phyloP scores from a whole-genome alignment of 1,140 invertebrate species.

The Pseudomyrmex dendroicus region DNA sequence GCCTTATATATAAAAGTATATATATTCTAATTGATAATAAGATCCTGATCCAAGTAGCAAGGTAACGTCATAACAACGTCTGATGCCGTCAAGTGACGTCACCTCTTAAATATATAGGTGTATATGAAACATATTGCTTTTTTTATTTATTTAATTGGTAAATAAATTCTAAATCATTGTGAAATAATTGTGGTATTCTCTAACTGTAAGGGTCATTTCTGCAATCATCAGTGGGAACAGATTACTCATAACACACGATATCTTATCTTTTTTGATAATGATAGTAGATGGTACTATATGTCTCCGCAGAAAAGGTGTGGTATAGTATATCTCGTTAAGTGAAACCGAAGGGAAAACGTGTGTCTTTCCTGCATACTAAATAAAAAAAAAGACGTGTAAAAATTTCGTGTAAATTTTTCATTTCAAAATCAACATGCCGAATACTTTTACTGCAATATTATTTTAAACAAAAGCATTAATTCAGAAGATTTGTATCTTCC shows the following conservation, averaged over 20 bases:
- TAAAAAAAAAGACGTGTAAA: not conserved
- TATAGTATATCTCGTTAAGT: constrained; percentile 66
- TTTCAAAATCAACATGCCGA: not conserved
- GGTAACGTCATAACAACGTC: too few species aligned
- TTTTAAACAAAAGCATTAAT: not conserved
- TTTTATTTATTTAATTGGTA: too few species aligned
- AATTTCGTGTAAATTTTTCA: not conserved
- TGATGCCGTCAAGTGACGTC: too few species aligned
- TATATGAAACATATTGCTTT: too few species aligned
- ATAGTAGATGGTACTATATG: constrained; percentile 78
- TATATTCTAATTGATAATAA: too few species aligned
- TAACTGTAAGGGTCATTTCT: constrained; percentile 31
- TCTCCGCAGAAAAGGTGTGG: constrained; percentile 78
- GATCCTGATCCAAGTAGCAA: too few species aligned
- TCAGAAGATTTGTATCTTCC: not conserved
- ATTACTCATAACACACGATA: constrained; percentile 80
- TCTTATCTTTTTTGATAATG: constrained; percentile 80
- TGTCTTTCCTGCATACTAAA: constrained; percentile 8
- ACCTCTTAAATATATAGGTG: too few species aligned
- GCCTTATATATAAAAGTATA: too few species aligned
- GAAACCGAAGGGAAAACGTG: constrained; percentile 44
- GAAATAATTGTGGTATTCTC: constrained; percentile 2
- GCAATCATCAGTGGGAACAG: constrained; percentile 58
- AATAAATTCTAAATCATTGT: constrained; percentile 12
- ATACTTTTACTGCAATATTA: not conserved